Conservation (phyloP, 2,888 invertebrate genomes). For the Eupithecia exiguata region DNA sequence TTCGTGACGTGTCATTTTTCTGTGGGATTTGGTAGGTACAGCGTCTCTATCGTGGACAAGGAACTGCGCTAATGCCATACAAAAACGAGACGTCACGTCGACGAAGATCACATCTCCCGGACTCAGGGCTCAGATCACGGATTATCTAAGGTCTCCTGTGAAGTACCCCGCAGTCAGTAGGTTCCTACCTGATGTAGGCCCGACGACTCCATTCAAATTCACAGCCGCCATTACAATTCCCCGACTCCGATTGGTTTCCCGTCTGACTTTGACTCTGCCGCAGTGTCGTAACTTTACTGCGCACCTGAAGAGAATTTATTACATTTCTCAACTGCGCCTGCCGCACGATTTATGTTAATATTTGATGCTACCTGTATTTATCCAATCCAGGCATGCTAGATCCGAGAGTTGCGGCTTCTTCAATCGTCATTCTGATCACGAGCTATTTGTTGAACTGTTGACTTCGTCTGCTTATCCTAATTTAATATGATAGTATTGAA, state of each 20-base stretch:
- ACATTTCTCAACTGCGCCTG: conserved; percentile 40
- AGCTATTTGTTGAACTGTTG: not conserved
- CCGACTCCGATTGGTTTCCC: conserved; percentile 3
- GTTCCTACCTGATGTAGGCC: not conserved
- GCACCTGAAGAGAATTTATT: conserved; percentile 44
- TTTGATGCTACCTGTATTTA: conserved; percentile 37
- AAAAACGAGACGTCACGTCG: no score
- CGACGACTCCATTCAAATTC: not conserved
- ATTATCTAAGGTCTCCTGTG: not conserved
- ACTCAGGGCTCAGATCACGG: no score
- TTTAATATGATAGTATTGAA: not conserved
- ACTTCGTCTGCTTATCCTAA: not conserved
- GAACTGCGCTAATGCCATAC: no score
- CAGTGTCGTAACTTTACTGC: conserved; percentile 31
- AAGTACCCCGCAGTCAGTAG: not conserved
- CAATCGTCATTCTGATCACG: not conserved
- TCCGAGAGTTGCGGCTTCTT: not conserved
- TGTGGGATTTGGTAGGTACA: no score
- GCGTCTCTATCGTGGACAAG: no score
- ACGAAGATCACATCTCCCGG: no score
- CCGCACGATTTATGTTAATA: conserved; percentile 37
- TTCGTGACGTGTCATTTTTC: no score
- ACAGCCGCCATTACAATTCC: not conserved
- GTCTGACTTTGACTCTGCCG: conserved; percentile 7
- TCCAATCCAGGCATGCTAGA: conserved; percentile 25